Evolutionary conservation across 1,140 invertebrate genomes (phyloP), one percentile per base, ranked within the genome.

Genomic region (Arion vulgaris): DNA sequence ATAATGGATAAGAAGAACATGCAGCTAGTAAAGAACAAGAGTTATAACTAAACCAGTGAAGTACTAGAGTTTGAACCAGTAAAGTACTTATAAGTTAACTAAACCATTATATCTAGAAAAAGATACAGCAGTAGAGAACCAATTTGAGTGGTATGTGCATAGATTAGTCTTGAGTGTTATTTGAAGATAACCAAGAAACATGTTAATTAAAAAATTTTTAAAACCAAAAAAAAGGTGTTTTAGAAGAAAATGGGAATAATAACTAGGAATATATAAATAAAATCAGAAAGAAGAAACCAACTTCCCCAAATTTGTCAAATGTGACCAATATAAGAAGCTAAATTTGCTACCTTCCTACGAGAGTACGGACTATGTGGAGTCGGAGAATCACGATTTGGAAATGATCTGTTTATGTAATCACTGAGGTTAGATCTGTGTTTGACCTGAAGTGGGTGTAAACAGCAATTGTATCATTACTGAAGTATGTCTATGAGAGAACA

Each of bases 221-320:
- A n/a, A n/a, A n/a, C n/a, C n/a, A n/a, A n/a, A n/a, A n/a, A n/a
- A n/a, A n/a, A n/a, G n/a, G n/a, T n/a, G n/a, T n/a, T n/a, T n/a
- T n/a, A n/a, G n/a, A n/a, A n/a, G 19, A 57, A 57, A 19, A 57
- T 15, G 5, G 41, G 41, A 45, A 15, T 45, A 39, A 36, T 36
- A 51, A 51, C 26, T 57, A 82, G 23, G 1, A 73, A 82, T 15
- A 77, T 32, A 66, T 13, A 49, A 77, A 77, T 17, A 45, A n/a
- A n/a, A n/a, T n/a, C n/a, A n/a, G n/a, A n/a, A n/a, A n/a, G n/a
- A 82, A 82, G 45, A 36, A 75, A 34, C 13, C 36, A 79, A 66
- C 17, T 41, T 2, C 36, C 38, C 38, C 38, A 53, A 15, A 41
- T 45, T 71, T n/a, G 7, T 68, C 15, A 32, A 80, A 80, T 26